A percentile compares a stretch with the other conserved stretches of the same genome.
Evolutionary conservation across 1,140 invertebrate genomes (phyloP).

Genomic region (Mactra quadrangularis): DNA sequence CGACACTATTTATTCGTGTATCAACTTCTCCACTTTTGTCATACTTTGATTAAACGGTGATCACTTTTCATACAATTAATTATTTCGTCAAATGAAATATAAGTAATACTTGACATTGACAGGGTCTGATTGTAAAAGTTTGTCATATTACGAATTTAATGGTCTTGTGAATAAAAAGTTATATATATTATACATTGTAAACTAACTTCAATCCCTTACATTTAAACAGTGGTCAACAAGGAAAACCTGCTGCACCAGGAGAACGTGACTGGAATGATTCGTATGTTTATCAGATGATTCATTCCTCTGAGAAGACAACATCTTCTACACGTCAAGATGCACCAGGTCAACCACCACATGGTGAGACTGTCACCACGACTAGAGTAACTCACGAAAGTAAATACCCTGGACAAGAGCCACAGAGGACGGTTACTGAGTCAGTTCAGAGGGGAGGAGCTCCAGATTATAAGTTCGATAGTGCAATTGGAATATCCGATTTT

Average conservation of each 20-base stretch:
- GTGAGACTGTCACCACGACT: conserved; percentile 40
- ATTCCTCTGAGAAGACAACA: conserved; percentile 43
- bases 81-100: too few species aligned
- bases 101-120: too few species aligned
- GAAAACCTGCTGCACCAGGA: conserved; percentile 41
- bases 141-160: too few species aligned
- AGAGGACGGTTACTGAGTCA: conserved; percentile 45
- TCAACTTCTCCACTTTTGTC: too few species aligned
- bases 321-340: neutral
- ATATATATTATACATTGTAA: too few species aligned
- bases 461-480: conserved; percentile 41
- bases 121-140: too few species aligned
- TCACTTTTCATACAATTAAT: too few species aligned
- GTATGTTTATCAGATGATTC: conserved; percentile 58
- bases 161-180: too few species aligned
- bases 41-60: too few species aligned
- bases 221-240: neutral
- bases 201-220: too few species aligned
- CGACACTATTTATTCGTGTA: too few species aligned
- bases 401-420: conserved; percentile 55
- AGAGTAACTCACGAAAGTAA: conserved; percentile 27
- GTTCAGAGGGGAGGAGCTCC: conserved; percentile 6
- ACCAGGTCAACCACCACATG: conserved; percentile 29
- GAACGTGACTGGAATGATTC: conserved; percentile 61
- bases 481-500: conserved; percentile 57